Percentiles rank a stretch among this genome's conserved stretches.
These are phyloP conservation scores for Numenius phaeopus DNA, from an alignment of 2,797 vertebrate species.

Conservation along the genomic window DNA sequence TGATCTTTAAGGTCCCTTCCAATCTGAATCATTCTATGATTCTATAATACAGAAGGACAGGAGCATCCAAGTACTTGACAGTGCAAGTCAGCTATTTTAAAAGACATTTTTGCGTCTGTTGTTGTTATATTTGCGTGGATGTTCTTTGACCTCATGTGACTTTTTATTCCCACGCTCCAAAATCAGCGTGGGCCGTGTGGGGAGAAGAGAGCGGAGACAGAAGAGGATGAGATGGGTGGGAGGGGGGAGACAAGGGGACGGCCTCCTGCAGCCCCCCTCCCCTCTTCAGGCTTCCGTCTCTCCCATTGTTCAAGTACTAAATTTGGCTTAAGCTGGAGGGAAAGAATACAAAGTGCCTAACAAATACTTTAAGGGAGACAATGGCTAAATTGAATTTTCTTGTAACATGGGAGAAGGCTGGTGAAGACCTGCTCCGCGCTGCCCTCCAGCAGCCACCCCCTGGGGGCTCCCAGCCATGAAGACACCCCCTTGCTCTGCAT, in stretches of 20 bases:
- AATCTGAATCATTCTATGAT: no score
- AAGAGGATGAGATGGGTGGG: background rate
- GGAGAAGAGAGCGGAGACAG: background rate
- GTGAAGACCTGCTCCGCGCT: fast-evolving
- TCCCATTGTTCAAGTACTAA: background rate
- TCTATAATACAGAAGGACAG: background rate
- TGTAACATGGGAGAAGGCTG: background rate
- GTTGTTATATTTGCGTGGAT: background rate
- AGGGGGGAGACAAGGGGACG: background rate
- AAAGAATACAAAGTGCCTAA: background rate
- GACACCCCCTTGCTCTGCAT: background rate
- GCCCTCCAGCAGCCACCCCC: background rate
- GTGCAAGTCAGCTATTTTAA: background rate
- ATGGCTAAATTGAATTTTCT: background rate
- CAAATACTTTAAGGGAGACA: background rate
- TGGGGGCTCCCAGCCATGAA: background rate
- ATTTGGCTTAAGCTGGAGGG: background rate
- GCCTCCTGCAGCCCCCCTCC: background rate
- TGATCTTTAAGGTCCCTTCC: no score
- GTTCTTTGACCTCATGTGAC: background rate
- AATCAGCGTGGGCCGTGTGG: background rate
- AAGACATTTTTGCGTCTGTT: background rate
- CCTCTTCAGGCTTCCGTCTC: background rate
- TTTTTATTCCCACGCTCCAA: background rate
- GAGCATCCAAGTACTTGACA: background rate